Conservation (phyloP, 2,113 vertebrate species). For the Dryoscopus gambensis region DNA sequence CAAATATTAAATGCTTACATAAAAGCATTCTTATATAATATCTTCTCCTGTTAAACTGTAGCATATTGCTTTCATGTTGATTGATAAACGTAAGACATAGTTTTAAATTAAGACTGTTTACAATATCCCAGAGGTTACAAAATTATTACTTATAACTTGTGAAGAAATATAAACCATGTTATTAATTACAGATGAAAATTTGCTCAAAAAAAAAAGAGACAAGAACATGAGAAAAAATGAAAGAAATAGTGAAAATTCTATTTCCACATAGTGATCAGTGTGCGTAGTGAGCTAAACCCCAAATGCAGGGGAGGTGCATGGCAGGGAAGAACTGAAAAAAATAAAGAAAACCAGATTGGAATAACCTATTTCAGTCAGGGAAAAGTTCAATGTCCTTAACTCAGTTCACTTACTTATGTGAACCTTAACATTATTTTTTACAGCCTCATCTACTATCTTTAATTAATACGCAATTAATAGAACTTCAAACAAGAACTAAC, state of each 20-base stretch:
- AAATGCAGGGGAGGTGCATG: rapidly evolving
- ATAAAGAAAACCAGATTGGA: background rate
- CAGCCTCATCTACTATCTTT: background rate
- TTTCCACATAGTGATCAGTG: background rate
- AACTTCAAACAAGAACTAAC: background rate
- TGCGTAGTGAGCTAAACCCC: background rate
- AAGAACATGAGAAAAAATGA: background rate
- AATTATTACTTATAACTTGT: background rate
- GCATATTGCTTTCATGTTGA: background rate
- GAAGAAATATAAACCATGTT: background rate
- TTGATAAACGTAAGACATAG: background rate
- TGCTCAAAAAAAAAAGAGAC: background rate
- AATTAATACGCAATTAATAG: background rate
- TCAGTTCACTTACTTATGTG: background rate
- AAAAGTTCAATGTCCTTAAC: background rate
- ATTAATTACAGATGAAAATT: background rate
- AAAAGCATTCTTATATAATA: background rate
- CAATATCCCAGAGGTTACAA: background rate
- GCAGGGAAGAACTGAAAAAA: background rate
- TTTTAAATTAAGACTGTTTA: background rate
- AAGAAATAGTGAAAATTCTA: background rate
- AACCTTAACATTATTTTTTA: background rate
- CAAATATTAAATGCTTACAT: background rate
- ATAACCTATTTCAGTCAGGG: background rate
- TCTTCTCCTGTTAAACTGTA: background rate